These are phyloP conservation scores for Pachycephala philippinensis DNA, from an alignment of 2,113 vertebrate species.

Conservation along the genomic window DNA sequence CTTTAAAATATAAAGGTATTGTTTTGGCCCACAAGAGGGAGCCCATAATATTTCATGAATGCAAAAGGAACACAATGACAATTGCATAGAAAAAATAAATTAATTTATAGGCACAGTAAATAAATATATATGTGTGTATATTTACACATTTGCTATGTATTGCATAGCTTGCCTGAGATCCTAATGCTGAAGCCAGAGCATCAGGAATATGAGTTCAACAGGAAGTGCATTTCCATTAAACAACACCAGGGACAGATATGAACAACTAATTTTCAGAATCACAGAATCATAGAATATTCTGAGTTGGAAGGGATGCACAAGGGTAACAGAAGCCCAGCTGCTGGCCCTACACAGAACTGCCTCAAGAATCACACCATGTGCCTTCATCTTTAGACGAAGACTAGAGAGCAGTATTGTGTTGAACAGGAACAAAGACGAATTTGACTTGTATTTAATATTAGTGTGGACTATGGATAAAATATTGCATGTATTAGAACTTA, in stretches of 20 bases:
- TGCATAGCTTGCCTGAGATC: not conserved
- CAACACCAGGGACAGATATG: not conserved
- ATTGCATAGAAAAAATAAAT: not conserved
- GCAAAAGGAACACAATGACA: not conserved
- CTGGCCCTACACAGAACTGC: not conserved
- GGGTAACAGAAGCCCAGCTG: not conserved
- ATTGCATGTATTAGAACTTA: not conserved
- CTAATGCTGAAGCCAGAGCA: not conserved
- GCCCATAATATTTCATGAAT: constrained; percentile 54
- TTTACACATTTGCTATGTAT: not conserved
- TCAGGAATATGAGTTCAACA: not conserved
- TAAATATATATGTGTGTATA: not conserved
- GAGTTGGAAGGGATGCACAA: not conserved
- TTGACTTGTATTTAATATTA: not conserved
- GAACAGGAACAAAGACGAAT: not conserved
- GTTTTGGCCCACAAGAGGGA: constrained; percentile 62
- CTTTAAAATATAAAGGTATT: not conserved
- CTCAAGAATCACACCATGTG: not conserved
- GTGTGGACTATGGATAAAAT: not conserved
- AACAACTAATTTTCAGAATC: not conserved
- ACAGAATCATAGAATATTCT: not conserved
- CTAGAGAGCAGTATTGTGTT: not conserved
- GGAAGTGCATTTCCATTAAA: not conserved
- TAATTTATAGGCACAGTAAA: not conserved
- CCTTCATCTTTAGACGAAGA: not conserved